phyloP scores from a whole-genome alignment of 2,113 vertebrate genomes.

The Scartelaos histophorus region DNA sequence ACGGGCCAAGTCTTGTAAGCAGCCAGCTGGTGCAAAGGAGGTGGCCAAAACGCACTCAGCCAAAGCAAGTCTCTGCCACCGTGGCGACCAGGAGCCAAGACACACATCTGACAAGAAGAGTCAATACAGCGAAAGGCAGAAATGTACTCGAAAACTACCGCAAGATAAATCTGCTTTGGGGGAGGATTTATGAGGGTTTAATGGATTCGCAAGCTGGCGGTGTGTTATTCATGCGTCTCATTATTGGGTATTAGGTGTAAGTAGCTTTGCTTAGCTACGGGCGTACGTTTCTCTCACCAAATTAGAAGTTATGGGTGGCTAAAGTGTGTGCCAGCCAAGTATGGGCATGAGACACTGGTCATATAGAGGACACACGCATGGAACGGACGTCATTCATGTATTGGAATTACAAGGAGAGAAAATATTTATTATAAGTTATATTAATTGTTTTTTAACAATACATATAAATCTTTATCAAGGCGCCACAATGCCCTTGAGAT shows the following conservation, averaged over 20 bases:
- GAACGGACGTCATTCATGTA: background rate
- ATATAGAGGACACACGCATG: background rate
- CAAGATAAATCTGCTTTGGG: conserved; percentile 7
- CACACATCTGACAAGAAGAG: conserved; percentile 37
- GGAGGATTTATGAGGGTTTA: conserved; percentile 1
- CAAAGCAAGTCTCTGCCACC: conserved; percentile 37
- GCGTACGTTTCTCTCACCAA: background rate
- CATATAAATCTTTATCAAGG: too few relatives aligned
- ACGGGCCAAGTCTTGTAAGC: conserved; percentile 43
- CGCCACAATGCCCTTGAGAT: too few relatives aligned
- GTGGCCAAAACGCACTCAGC: conserved; percentile 47
- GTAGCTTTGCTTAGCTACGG: conserved; percentile 5
- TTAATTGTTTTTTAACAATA: too few relatives aligned
- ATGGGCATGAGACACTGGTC: background rate
- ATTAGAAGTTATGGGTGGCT: background rate
- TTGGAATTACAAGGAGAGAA: too few relatives aligned
- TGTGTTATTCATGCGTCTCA: background rate
- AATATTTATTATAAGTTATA: too few relatives aligned
- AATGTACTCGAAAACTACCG: conserved; percentile 2
- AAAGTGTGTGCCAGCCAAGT: background rate
- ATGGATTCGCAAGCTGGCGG: background rate
- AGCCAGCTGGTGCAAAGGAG: conserved; percentile 54
- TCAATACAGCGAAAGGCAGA: conserved; percentile 18
- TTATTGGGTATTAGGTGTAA: background rate
- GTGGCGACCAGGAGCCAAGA: conserved; percentile 29